Percentiles rank a stretch among this genome's conserved stretches.
Conservation (phyloP, 2,888 invertebrate genomes). For the Poecilus cupreus region DNA sequence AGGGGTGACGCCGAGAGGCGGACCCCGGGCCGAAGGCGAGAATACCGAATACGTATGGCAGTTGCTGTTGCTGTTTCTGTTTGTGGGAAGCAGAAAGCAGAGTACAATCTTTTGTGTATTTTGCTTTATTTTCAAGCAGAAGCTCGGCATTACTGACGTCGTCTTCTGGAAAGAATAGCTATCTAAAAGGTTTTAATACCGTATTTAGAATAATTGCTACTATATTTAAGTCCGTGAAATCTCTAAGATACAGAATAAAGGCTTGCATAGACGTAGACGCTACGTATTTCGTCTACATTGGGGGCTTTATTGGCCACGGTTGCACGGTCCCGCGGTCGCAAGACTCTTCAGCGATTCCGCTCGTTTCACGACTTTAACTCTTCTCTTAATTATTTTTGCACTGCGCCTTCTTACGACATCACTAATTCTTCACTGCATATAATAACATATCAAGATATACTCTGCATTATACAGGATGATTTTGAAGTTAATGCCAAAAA, state of each 20-base stretch:
- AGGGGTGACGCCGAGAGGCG: background rate
- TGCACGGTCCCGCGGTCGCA: background rate
- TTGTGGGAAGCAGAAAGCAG: slow-evolving; percentile 49
- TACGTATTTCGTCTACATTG: slow-evolving; percentile 13
- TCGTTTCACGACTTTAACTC: slow-evolving; percentile 5
- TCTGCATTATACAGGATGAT: too few relatives aligned
- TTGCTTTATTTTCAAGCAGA: slow-evolving; percentile 71
- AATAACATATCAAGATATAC: background rate
- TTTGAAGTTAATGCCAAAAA: too few relatives aligned
- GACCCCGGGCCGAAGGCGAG: background rate
- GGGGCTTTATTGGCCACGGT: slow-evolving; percentile 8
- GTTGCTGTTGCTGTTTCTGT: slow-evolving; percentile 30
- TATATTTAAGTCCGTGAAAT: slow-evolving; percentile 71
- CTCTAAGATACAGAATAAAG: slow-evolving; percentile 67
- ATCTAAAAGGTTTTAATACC: slow-evolving; percentile 73
- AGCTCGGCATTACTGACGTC: slow-evolving; percentile 70
- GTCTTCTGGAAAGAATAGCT: slow-evolving; percentile 73
- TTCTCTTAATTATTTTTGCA: slow-evolving; percentile 23
- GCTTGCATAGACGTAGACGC: slow-evolving; percentile 60
- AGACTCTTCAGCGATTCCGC: too few relatives aligned
- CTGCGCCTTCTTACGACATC: background rate
- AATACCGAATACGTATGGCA: slow-evolving; percentile 10
- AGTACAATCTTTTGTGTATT: slow-evolving; percentile 72
- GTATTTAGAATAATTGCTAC: slow-evolving; percentile 74
- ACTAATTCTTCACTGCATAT: slow-evolving; percentile 5